These are phyloP conservation scores for Tricholauxania praeusta DNA, from an alignment of 2,888 invertebrate genomes.

Conservation along the genomic window DNA sequence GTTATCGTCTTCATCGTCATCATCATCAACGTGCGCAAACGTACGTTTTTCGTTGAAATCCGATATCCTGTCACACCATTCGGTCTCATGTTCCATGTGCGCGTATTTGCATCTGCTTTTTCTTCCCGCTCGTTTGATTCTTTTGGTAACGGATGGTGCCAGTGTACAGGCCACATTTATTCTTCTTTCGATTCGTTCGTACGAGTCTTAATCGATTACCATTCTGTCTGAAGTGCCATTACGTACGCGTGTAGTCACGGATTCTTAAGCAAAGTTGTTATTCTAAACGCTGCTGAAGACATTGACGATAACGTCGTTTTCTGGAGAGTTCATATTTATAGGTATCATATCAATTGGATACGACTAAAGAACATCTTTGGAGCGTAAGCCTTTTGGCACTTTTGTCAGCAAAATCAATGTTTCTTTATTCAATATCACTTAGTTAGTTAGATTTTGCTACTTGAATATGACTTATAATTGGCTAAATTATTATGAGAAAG, in stretches of 20 bases:
- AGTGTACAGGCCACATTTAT: not conserved
- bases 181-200: not conserved
- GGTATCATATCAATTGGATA: constrained; percentile 34
- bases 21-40: constrained; percentile 16
- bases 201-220: constrained; percentile 29
- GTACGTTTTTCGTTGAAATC: constrained; percentile 27
- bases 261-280: not conserved
- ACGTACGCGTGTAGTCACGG: constrained; percentile 26
- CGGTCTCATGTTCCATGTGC: constrained; percentile 24
- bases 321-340: constrained; percentile 32
- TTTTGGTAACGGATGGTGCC: constrained; percentile 36
- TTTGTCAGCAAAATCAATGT: not conserved
- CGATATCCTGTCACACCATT: constrained; percentile 29
- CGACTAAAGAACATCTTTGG: constrained; percentile 24
- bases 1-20: constrained; percentile 12
- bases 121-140: constrained; percentile 1
- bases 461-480: too few relatives aligned
- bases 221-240: constrained; percentile 32
- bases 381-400: constrained; percentile 8
- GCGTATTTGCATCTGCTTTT: constrained; percentile 35
- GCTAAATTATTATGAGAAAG: too few relatives aligned
- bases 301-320: constrained; percentile 22
- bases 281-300: not conserved
- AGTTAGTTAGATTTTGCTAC: too few relatives aligned
- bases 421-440: too few relatives aligned